Percentiles rank a stretch among this genome's conserved stretches.
phyloP scores from a whole-genome alignment of 2,113 vertebrate genomes.

The Neogobius melanostomus region DNA sequence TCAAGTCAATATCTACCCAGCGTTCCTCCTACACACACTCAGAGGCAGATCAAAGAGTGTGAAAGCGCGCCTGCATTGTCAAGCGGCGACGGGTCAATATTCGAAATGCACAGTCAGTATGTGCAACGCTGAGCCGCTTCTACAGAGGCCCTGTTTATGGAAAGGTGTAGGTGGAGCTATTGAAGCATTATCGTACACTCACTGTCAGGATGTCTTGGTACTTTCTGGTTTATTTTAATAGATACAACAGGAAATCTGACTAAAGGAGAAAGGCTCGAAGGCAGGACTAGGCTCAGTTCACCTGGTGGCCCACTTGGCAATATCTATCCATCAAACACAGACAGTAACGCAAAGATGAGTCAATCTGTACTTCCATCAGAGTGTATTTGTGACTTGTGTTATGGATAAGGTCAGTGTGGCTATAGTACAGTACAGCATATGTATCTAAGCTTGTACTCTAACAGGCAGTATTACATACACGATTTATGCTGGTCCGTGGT shows the following conservation, averaged over 20 bases:
- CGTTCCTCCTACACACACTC: conserved; percentile 47
- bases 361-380: not conserved
- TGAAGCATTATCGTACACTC: conserved; percentile 12
- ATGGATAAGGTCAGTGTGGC: not conserved
- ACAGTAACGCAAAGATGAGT: not conserved
- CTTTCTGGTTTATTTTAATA: conserved; percentile 2
- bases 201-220: conserved; percentile 5
- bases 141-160: conserved; percentile 52
- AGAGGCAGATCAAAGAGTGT: conserved; percentile 52
- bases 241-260: not conserved
- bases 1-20: conserved; percentile 65
- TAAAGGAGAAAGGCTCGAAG: not conserved
- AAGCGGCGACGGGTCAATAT: conserved; percentile 63
- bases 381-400: not conserved
- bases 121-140: conserved; percentile 46
- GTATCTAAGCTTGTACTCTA: not conserved
- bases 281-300: not conserved
- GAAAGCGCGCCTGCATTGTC: conserved; percentile 59
- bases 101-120: conserved; percentile 57
- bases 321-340: not conserved
- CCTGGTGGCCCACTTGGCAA: not conserved
- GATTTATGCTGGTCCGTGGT: too few relatives aligned
- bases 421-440: too few relatives aligned
- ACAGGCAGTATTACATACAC: too few relatives aligned
- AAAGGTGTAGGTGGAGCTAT: conserved; percentile 23